Percentiles rank a stretch among this genome's conserved stretches.
phyloP scores from a whole-genome alignment of 2,113 vertebrate genomes.

The Varanus komodoensis region DNA sequence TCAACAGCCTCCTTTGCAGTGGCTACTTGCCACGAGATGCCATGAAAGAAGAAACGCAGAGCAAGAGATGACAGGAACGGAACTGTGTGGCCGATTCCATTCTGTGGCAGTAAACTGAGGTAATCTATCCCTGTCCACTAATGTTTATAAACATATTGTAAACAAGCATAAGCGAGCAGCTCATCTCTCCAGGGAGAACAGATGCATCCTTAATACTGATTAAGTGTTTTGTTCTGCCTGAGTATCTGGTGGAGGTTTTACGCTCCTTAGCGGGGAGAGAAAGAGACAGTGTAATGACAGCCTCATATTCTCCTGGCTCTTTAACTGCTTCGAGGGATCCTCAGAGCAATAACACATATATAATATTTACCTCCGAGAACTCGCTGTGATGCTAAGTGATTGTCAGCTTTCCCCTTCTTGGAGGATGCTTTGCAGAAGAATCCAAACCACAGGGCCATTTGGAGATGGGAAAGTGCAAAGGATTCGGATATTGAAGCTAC shows the following conservation, averaged over 20 bases:
- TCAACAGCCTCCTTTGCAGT: constrained; percentile 48
- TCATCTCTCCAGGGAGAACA: constrained; percentile 76
- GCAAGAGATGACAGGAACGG: constrained; percentile 47
- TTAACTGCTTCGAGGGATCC: constrained; percentile 63
- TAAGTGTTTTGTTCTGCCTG: constrained; percentile 80
- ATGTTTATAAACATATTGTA: constrained; percentile 80
- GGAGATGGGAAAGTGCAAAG: background rate
- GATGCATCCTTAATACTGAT: constrained; percentile 80
- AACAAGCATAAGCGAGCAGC: constrained; percentile 77
- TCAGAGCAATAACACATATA: constrained; percentile 43
- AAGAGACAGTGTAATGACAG: constrained; percentile 68
- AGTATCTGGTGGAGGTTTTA: constrained; percentile 75
- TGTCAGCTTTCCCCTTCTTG: background rate
- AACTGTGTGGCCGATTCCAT: constrained; percentile 57
- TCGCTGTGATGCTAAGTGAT: constrained; percentile 34
- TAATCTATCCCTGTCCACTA: constrained; percentile 74
- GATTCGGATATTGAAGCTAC: background rate
- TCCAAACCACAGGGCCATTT: background rate
- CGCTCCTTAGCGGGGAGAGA: constrained; percentile 59
- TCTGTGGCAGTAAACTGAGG: constrained; percentile 49
- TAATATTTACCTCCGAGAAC: constrained; percentile 51
- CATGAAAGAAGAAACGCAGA: constrained; percentile 51
- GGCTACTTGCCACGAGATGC: constrained; percentile 59
- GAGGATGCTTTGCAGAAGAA: background rate
- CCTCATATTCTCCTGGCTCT: constrained; percentile 67